Percentiles rank a stretch among this genome's conserved stretches.
Evolutionary conservation across 2,888 invertebrate genomes (phyloP).

Genomic region (Linyphia triangularis): DNA sequence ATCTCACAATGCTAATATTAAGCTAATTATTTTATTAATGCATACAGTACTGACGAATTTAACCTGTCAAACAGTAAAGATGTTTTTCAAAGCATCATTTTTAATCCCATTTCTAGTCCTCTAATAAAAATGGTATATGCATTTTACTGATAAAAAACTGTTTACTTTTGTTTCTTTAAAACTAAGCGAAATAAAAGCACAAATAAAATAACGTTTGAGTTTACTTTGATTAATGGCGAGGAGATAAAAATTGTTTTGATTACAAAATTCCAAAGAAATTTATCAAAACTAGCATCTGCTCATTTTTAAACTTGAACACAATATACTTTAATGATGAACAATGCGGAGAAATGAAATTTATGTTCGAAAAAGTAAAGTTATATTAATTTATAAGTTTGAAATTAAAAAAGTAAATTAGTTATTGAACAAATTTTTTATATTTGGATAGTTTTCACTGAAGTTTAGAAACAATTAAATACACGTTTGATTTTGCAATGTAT

Average conservation of each 20-base stretch:
- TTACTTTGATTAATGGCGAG: conserved; percentile 3
- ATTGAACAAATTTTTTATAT: too few relatives aligned
- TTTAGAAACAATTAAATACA: too few relatives aligned
- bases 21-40: conserved; percentile 15
- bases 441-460: too few relatives aligned
- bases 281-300: neutral
- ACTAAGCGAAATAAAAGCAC: neutral
- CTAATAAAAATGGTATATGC: conserved; percentile 21
- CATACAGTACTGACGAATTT: conserved; percentile 35
- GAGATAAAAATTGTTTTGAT: neutral
- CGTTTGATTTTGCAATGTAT: too few relatives aligned
- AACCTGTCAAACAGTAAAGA: conserved; percentile 29
- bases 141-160: conserved; percentile 38
- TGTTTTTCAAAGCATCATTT: neutral
- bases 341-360: too few relatives aligned
- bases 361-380: too few relatives aligned
- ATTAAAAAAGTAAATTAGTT: too few relatives aligned
- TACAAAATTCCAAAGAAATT: neutral
- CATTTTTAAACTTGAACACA: neutral
- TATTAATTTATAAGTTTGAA: too few relatives aligned
- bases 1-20: conserved; percentile 18
- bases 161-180: neutral
- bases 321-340: too few relatives aligned
- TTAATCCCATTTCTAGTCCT: neutral
- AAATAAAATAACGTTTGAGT: neutral